Evolutionary conservation across 2,113 vertebrate genomes (phyloP).

Genomic region (Festucalex cinctus): DNA sequence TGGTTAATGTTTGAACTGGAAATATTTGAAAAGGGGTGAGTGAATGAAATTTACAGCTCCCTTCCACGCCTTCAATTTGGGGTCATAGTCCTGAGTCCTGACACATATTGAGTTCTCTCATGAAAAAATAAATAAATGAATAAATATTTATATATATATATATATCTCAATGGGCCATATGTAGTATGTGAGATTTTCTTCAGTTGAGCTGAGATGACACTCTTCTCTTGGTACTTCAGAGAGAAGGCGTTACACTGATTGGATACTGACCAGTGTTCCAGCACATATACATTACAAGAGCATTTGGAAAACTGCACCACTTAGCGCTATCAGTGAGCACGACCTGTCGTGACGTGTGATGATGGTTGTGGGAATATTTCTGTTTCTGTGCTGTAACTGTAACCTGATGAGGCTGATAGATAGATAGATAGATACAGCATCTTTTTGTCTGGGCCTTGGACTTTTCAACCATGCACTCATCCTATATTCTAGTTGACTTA

Average conservation of each 20-base stretch:
- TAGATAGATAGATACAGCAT: background rate
- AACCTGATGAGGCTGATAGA: background rate
- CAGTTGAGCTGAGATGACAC: conserved; percentile 1
- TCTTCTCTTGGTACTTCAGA: background rate
- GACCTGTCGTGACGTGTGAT: background rate
- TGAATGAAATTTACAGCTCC: conserved; percentile 11
- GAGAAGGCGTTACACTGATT: background rate
- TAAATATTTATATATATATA: too few relatives aligned
- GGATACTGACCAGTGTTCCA: background rate
- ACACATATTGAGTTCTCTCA: conserved; percentile 18
- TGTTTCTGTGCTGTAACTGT: too few relatives aligned
- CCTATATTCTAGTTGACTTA: background rate
- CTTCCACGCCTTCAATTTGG: conserved; percentile 1
- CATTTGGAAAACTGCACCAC: background rate
- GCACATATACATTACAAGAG: background rate
- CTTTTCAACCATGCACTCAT: background rate
- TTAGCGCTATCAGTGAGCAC: background rate
- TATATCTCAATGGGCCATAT: conserved; percentile 21
- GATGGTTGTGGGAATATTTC: conserved; percentile 1
- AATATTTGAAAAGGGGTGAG: conserved; percentile 25
- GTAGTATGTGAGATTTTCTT: background rate
- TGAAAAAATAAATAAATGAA: conserved; percentile 20
- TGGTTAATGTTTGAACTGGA: conserved; percentile 4
- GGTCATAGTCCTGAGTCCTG: background rate
- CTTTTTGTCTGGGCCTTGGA: background rate